Percentiles rank a stretch among this genome's conserved stretches.
phyloP scores from a whole-genome alignment of 2,888 invertebrate genomes.

The Nephrotoma guestfalica region DNA sequence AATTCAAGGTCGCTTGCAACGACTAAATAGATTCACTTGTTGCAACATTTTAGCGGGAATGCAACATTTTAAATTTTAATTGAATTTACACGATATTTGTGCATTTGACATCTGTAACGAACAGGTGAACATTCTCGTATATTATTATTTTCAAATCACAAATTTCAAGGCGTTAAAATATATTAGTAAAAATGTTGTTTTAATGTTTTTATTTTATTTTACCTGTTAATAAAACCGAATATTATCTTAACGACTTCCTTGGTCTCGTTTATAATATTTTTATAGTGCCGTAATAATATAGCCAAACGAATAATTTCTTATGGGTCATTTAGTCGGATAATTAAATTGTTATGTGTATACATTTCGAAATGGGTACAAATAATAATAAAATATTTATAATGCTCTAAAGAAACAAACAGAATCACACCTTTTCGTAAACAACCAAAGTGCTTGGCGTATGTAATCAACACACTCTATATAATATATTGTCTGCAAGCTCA shows the following conservation, averaged over 20 bases:
- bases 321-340: not conserved
- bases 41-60: not conserved
- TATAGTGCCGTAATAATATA: not conserved
- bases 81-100: not conserved
- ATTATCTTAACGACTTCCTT: not conserved
- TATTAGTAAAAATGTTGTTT: not conserved
- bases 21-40: not conserved
- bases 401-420: not conserved
- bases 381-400: not conserved
- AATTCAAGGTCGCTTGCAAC: not conserved
- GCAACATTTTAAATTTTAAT: not conserved
- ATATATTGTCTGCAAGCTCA: not conserved
- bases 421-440: not conserved
- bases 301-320: not conserved
- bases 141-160: not conserved
- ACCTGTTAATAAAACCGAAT: not conserved
- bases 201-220: not conserved
- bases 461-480: not conserved
- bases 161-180: not conserved
- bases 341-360: not conserved
- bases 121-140: not conserved
- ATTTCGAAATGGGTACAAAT: not conserved
- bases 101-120: not conserved
- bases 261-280: not conserved
- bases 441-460: not conserved